Percentiles rank a stretch among this genome's conserved stretches.
phyloP scores from a whole-genome alignment of 35 echinoderm and acorn worm genomes.

The Ophiothrix spiculata region DNA sequence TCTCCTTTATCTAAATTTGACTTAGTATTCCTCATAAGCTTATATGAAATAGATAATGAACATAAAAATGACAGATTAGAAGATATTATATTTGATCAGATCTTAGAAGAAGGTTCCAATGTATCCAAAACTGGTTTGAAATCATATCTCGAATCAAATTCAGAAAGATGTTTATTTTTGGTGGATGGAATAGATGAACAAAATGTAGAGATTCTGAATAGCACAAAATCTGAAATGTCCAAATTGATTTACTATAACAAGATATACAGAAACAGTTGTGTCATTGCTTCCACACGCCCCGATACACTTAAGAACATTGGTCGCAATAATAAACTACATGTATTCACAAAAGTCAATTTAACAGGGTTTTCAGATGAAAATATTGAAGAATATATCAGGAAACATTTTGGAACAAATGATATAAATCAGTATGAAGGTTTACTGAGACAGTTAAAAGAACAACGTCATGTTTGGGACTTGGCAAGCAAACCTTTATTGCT shows the following conservation, averaged over 20 bases:
- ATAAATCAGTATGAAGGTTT: neutral
- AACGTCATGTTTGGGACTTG: neutral
- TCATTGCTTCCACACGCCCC: neutral
- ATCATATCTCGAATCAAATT: neutral
- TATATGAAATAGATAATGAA: neutral
- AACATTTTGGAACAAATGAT: neutral
- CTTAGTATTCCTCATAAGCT: neutral
- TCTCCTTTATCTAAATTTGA: neutral
- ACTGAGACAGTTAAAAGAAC: neutral
- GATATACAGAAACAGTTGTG: neutral
- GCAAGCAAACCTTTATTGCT: neutral
- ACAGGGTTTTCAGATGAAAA: neutral
- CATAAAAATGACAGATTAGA: neutral
- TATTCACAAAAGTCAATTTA: neutral
- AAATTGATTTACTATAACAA: neutral
- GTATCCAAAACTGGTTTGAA: neutral
- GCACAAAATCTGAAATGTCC: neutral
- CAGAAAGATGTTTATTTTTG: neutral
- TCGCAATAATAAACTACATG: neutral
- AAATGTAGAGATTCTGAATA: neutral
- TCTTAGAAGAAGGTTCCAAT: neutral
- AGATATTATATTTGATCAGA: neutral
- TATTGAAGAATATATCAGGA: neutral
- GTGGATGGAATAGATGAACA: neutral
- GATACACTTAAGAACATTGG: neutral